Base-by-base conservation (phyloP, 1,140 invertebrate genomes). In the Caenorhabditis inopinata region DNA sequence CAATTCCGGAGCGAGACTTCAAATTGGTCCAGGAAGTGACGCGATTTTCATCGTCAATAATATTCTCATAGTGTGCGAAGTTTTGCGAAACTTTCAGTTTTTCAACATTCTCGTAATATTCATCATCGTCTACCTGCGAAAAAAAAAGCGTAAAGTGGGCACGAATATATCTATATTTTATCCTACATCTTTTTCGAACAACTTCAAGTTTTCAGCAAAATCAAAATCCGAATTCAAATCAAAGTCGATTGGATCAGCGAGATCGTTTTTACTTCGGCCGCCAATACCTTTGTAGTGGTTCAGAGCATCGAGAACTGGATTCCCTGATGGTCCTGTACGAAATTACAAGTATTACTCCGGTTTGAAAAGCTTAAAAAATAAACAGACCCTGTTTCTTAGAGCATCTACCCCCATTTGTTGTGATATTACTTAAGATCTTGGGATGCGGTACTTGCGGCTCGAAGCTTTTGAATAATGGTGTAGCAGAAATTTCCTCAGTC, bases 41-140 rank as follows among this genome's bases (percentile, higher is more conserved):
- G 11, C 87, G 68, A 14, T 73, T 58, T 18, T 88, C 81, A 79
- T 87, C 86, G 29, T 78, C 47, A 47, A 87, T 48, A 42, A 87
- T 83, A 76, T 87, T 87, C 47, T 87, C 87, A 73, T 89, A 83
- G 77, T 87, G 82, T n/a, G 18, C 85, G 78, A 75, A 83, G 58
- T 83, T 83, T 49, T 75, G 32, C 29, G 75, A 82, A 32, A 78
- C 48, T 38, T 82, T 83, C 23, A 74, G 45, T 42, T 77, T 82
- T 46, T 83, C 82, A 11, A 76, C 74, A 14, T n/a, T 76, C n/a
- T 83, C 82, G 27, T 76, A 82, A 68, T 74, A 53, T 11, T 78
- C 38, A n/a, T 82, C 78, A 35, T 82, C 81, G 23, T 47, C 38
- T 12, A 25, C 35, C 81, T 80, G 27, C 6, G 27, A 78, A 14